phyloP scores from a whole-genome alignment of 2,888 invertebrate species.

The Apodemia duryi region DNA sequence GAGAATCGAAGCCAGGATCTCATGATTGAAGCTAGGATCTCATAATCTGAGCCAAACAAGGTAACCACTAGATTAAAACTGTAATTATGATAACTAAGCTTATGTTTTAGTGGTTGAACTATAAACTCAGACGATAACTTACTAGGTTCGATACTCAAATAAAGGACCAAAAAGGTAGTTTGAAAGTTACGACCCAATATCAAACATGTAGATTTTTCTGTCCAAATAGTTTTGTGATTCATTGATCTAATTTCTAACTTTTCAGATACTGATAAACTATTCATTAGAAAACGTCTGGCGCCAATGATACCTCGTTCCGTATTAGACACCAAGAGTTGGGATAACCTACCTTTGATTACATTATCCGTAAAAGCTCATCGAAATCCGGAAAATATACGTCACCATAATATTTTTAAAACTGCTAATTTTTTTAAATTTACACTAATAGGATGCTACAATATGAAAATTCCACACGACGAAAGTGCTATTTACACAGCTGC shows the following conservation, averaged over 20 bases:
- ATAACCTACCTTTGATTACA: conserved; percentile 55
- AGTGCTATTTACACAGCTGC: conserved; percentile 48
- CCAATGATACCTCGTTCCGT: conserved; percentile 43
- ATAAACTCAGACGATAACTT: no score
- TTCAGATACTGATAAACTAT: conserved; percentile 47
- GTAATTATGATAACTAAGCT: no score
- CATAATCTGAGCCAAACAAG: no score
- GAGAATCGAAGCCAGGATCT: no score
- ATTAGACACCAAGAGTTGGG: conserved; percentile 55
- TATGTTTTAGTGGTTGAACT: no score
- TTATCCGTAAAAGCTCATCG: conserved; percentile 45
- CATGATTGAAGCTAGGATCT: no score
- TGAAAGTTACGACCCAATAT: no score
- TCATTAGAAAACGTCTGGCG: conserved; percentile 53
- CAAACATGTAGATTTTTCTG: no score
- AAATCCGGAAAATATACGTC: conserved; percentile 40
- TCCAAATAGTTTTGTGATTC: not conserved
- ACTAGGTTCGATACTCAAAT: no score
- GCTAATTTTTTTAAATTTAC: conserved; percentile 59
- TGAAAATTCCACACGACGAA: conserved; percentile 43
- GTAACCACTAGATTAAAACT: no score
- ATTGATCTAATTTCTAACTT: not conserved
- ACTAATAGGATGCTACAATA: conserved; percentile 54
- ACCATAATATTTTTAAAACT: conserved; percentile 46
- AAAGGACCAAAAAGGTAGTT: no score